Evolutionary conservation across 2,113 vertebrate genomes (phyloP), one percentile per base, ranked within the genome.

Genomic region (Cynopterus brachyotis): DNA sequence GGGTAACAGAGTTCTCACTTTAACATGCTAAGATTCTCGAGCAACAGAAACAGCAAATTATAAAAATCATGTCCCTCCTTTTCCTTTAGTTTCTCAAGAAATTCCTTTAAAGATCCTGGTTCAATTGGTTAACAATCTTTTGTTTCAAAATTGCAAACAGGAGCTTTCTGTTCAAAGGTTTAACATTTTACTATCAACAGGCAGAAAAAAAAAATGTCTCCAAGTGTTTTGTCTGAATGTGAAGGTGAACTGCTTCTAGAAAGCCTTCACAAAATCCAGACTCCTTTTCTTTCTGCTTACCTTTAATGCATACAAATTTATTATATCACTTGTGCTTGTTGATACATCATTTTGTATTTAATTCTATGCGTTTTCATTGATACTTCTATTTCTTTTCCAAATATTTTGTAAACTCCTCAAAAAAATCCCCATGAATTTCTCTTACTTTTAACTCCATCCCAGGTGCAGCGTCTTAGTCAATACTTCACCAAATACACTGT

Each of bases 111-210:
- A 70, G 12, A 60, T 69, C 19, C 26, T 86, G 40, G 19, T 13
- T 24, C 5, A 47, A 24, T 60, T 91, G 15, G 3, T 94, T 83
- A 81, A 59, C 47, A 76, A 40, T 72, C 22, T n/a, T 70, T 35
- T 24, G 20, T 85, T 81, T 86, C 50, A 73, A 93, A 97, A 47
- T 79, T n/a, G 7, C 35, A 57, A 95, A 94, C 26, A 69, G 22
- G 67, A 73, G 13, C 53, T 67, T 90, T 59, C 37, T 81, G 19
- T 24, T 78, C 11, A 85, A 72, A 91, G 17, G 20, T 60, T 70
- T 85, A 66, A 83, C 16, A 45, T 70, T 67, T 57, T 84, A 55
- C 91, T 67, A 66, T 60, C 26, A 59, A n/a, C 17, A 9, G 17
- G 6, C 17, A 64, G 53, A 32, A 90, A 79, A 94, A 79, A 94